phyloP scores from a whole-genome alignment of 2,888 invertebrate genomes.

The Diachrysia chrysitis region DNA sequence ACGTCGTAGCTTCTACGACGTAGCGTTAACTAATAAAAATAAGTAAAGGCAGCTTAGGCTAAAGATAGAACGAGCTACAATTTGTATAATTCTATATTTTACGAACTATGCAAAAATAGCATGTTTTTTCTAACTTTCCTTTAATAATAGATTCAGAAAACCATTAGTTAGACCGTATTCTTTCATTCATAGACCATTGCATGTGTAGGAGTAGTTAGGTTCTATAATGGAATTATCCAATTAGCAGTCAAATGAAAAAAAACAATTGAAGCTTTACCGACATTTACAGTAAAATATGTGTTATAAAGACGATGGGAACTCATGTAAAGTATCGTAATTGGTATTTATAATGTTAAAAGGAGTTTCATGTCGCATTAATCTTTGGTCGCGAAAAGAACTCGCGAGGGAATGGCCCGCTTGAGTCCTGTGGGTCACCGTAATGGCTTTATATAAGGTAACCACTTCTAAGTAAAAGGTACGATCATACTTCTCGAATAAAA shows the following conservation, averaged over 20 bases:
- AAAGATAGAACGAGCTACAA: constrained; percentile 8
- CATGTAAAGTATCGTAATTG: constrained; percentile 2
- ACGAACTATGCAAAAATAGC: too few relatives aligned
- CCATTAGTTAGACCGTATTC: neutral
- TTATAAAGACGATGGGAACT: neutral
- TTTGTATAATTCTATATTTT: too few relatives aligned
- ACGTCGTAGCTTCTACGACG: constrained; percentile 59
- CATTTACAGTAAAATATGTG: neutral
- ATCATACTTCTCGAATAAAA: constrained; percentile 1
- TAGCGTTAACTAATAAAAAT: constrained; percentile 30
- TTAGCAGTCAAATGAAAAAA: neutral
- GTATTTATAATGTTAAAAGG: constrained; percentile 4
- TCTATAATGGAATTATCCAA: neutral
- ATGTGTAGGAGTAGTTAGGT: neutral
- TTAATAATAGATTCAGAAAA: neutral
- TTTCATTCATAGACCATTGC: neutral
- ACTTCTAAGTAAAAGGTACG: constrained; percentile 4
- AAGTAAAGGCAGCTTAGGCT: constrained; percentile 17
- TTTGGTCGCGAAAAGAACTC: constrained; percentile 4
- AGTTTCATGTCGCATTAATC: constrained; percentile 1
- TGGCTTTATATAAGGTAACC: constrained; percentile 1
- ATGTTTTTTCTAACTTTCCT: too few relatives aligned
- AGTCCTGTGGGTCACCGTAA: neutral
- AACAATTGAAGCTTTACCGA: too few relatives aligned
- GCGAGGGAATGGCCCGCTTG: neutral